Evolutionary conservation across 2,888 invertebrate genomes (phyloP).

Genomic region (Ceriagrion tenellum): DNA sequence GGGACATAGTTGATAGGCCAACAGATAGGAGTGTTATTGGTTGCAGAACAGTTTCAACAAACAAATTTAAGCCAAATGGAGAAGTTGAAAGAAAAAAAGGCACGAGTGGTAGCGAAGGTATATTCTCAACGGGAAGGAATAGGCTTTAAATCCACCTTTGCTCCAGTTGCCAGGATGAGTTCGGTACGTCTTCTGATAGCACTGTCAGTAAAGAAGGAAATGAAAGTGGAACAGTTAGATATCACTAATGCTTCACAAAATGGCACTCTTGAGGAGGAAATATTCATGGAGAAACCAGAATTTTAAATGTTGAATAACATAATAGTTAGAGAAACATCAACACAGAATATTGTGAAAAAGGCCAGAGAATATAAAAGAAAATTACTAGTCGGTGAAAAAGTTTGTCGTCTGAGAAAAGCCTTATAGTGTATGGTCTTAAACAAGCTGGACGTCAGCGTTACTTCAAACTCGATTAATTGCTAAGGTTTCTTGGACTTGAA

Average conservation of each 20-base stretch:
- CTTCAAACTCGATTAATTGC: conserved; percentile 70
- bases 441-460: conserved; percentile 73
- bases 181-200: too few species aligned
- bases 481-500: conserved; percentile 70
- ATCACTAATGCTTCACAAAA: conserved; percentile 5
- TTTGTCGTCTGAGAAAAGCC: conserved; percentile 72
- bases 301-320: too few species aligned
- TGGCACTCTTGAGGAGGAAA: neutral
- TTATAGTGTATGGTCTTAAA: conserved; percentile 72
- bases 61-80: too few species aligned
- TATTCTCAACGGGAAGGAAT: neutral
- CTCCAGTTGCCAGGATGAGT: too few species aligned
- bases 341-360: too few species aligned
- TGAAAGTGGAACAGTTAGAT: too few species aligned
- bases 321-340: too few species aligned
- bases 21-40: neutral
- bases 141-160: neutral
- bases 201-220: too few species aligned
- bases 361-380: neutral
- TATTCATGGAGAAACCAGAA: too few species aligned
- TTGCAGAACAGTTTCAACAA: neutral
- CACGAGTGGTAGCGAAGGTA: neutral
- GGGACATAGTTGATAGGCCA: too few species aligned
- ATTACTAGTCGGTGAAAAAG: conserved; percentile 68
- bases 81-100: neutral